A percentile compares a stretch with the other conserved stretches of the same genome.
These are phyloP conservation scores for Rhegmatorhina hoffmannsi DNA, from an alignment of 2,113 vertebrate species.

Conservation along the genomic window DNA sequence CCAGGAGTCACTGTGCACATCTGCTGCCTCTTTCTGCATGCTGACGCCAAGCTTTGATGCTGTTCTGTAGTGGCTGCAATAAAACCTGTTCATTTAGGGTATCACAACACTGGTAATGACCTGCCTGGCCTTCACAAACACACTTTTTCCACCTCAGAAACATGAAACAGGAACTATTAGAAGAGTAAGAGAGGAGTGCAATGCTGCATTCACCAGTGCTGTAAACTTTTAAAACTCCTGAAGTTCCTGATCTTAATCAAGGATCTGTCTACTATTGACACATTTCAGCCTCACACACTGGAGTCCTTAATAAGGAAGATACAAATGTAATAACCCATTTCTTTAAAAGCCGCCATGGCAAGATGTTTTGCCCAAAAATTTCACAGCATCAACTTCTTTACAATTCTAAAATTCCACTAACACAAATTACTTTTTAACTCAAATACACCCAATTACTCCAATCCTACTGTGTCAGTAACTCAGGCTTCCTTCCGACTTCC, in stretches of 20 bases:
- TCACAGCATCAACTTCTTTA: not conserved
- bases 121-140: not conserved
- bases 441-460: not conserved
- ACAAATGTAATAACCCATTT: not conserved
- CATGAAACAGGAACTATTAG: not conserved
- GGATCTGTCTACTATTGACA: not conserved
- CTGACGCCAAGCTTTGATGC: not conserved
- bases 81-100: not conserved
- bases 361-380: not conserved
- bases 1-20: not conserved
- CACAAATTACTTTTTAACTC: not conserved
- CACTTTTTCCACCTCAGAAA: not conserved
- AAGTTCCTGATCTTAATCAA: not conserved
- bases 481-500: not conserved
- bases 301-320: not conserved
- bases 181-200: not conserved
- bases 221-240: not conserved
- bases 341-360: not conserved
- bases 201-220: not conserved
- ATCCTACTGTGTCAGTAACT: not conserved
- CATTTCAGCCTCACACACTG: not conserved
- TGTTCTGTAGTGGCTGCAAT: not conserved
- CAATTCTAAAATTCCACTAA: not conserved
- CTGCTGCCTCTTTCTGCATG: rapidly evolving
- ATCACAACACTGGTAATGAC: not conserved